Percentiles rank a stretch among this genome's conserved stretches.
phyloP scores from a whole-genome alignment of 2,113 vertebrate species.

The Daboia siamensis region DNA sequence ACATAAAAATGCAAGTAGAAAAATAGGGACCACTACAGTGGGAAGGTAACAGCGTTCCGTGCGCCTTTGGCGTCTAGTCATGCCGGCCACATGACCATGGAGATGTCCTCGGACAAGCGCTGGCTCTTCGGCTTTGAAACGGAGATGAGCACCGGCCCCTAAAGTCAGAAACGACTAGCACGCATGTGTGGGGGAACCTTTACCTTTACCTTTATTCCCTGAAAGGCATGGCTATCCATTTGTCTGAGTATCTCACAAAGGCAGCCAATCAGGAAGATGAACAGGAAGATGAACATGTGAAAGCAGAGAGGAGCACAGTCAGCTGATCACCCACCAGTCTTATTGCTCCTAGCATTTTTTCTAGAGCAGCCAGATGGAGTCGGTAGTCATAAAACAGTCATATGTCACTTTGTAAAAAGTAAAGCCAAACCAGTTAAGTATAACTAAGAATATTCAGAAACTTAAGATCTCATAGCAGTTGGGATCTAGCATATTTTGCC shows the following conservation, averaged over 20 bases:
- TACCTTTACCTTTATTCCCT: neutral
- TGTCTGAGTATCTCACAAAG: neutral
- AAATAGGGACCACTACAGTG: no score
- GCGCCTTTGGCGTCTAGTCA: no score
- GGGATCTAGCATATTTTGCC: neutral
- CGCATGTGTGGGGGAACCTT: no score
- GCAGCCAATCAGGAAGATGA: neutral
- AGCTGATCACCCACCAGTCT: neutral
- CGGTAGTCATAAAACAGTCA: fast-evolving
- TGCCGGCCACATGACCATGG: no score
- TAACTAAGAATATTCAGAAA: neutral
- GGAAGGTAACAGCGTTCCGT: no score
- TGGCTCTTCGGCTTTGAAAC: no score
- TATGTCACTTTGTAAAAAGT: neutral
- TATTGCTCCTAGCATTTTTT: neutral
- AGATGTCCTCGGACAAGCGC: no score
- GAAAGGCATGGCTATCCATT: no score
- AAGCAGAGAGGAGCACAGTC: neutral
- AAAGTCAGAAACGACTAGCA: no score
- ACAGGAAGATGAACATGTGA: neutral
- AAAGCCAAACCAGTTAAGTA: neutral
- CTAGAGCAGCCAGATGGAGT: neutral
- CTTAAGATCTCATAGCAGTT: neutral
- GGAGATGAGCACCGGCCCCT: no score
- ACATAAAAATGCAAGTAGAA: no score